Base-by-base conservation (phyloP, 2,888 invertebrate genomes). In the Ophion costatus region DNA sequence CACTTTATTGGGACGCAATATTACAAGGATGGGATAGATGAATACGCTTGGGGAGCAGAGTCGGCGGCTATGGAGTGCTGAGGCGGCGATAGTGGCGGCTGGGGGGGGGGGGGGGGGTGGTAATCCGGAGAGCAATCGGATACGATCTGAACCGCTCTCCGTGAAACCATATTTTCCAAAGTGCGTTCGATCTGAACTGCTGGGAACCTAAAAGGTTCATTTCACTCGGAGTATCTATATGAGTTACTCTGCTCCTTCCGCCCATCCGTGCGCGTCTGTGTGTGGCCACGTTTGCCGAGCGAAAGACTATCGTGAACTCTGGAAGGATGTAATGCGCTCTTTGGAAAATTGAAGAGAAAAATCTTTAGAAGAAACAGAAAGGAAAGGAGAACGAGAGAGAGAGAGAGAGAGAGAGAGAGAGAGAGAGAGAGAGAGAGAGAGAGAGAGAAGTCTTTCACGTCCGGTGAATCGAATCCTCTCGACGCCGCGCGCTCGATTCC, bases 321-420 rank as follows among this genome's bases (percentile, higher is more conserved):
- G 70, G 61, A 66, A 67, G 71, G 74, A 82, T 71, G 75, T 82
- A 85, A 85, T 82, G 82, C 51, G 42, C 59, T 78, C 75, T 73
- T 76, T 20, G 85, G 82, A 73, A 85, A 85, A 82, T 82, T 85
- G 80, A 82, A 85, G 80, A 85, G 82, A 80, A 82, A 85, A 80
- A 82, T 85, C 85, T 76, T 61, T 67, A 76, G 42, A 69, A 22
- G 67, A 67, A 77, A 67, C 20, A 38, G 67, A 67, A 66, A 66
- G 51, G 56, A 33, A 14, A 38, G 73, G 74, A 29, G 57, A 80
- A 45, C 24, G 11, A 80, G 38, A 66, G 24, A 80, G 57, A 29
- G 17, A 42, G 22, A 51, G 45, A 24, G 24, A 24, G 24, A 24
- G 24, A 24, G 24, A 29, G 29, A 29, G 4, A 29, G 29, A 29